Conservation (phyloP, 2,113 vertebrate species). For the Cephalopholis sonnerati region DNA sequence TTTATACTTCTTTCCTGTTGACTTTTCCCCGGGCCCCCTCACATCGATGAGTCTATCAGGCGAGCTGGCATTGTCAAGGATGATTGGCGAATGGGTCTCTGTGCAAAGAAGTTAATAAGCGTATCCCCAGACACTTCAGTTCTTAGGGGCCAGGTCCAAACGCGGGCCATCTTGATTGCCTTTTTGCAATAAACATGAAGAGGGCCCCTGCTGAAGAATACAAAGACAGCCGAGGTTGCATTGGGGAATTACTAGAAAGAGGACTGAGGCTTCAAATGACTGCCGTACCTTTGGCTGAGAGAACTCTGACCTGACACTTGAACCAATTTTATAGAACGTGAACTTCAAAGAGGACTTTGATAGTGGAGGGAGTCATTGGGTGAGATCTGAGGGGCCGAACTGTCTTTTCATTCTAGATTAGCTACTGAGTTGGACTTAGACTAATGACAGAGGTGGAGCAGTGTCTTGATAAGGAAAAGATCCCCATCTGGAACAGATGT, state of each 20-base stretch:
- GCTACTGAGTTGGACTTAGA: slow-evolving; percentile 63
- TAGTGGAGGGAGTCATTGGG: slow-evolving; percentile 72
- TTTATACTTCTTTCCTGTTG: slow-evolving; percentile 11
- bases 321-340: slow-evolving; percentile 75
- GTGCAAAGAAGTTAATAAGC: slow-evolving; percentile 64
- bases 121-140: slow-evolving; percentile 45
- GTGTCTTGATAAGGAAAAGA: slow-evolving; percentile 68
- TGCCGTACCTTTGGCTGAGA: slow-evolving; percentile 63
- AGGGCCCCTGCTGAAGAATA: slow-evolving; percentile 58
- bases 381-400: slow-evolving; percentile 72
- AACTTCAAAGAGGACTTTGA: slow-evolving; percentile 86
- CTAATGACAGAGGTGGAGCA: slow-evolving; percentile 77
- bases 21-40: slow-evolving; percentile 21
- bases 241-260: slow-evolving; percentile 49
- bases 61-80: slow-evolving; percentile 48
- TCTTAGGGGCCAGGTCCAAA: slow-evolving; percentile 52
- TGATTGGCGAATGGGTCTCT: slow-evolving; percentile 52
- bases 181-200: slow-evolving; percentile 77
- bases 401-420: slow-evolving; percentile 81
- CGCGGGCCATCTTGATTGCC: slow-evolving; percentile 59
- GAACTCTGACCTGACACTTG: slow-evolving; percentile 82
- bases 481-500: slow-evolving; percentile 66
- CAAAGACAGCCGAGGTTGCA: slow-evolving; percentile 48
- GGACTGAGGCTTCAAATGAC: slow-evolving; percentile 70
- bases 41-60: slow-evolving; percentile 55